These are phyloP conservation scores for Trichonephila clavata DNA, from an alignment of 1,140 invertebrate species.

Conservation along the genomic window DNA sequence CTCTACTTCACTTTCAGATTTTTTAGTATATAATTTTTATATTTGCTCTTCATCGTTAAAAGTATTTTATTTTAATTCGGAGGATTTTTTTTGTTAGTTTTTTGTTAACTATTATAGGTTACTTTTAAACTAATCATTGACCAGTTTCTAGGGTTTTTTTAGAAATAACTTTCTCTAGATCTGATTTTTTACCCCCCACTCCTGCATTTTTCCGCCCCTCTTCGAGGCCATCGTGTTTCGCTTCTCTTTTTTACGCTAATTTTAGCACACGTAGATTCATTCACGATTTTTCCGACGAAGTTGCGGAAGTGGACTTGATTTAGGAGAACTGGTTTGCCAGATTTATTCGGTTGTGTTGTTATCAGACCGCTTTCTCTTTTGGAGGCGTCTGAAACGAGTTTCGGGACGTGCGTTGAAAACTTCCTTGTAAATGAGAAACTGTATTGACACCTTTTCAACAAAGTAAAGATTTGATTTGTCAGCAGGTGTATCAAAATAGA, in stretches of 20 bases:
- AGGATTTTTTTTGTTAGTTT: no score
- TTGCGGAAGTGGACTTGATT: slow-evolving; percentile 21
- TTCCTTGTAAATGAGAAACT: neutral
- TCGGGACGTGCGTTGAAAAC: neutral
- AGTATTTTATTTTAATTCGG: no score
- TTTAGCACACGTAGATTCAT: slow-evolving; percentile 9
- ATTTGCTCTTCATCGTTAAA: no score
- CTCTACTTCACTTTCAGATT: no score
- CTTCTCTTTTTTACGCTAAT: slow-evolving; percentile 17
- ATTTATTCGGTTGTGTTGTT: slow-evolving; percentile 10
- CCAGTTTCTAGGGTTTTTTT: neutral
- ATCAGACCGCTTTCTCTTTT: slow-evolving; percentile 1
- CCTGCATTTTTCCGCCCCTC: neutral
- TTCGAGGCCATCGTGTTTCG: neutral
- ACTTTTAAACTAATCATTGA: neutral
- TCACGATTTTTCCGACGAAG: neutral
- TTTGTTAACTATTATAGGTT: neutral
- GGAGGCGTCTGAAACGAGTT: no score
- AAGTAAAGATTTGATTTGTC: neutral
- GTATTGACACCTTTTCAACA: neutral
- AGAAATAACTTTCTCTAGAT: neutral
- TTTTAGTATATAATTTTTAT: no score
- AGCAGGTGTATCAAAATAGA: neutral
- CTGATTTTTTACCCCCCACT: neutral
- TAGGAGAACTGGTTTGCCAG: slow-evolving; percentile 30